phyloP scores from a whole-genome alignment of 2,888 invertebrate species.

The Sisyra terminalis region DNA sequence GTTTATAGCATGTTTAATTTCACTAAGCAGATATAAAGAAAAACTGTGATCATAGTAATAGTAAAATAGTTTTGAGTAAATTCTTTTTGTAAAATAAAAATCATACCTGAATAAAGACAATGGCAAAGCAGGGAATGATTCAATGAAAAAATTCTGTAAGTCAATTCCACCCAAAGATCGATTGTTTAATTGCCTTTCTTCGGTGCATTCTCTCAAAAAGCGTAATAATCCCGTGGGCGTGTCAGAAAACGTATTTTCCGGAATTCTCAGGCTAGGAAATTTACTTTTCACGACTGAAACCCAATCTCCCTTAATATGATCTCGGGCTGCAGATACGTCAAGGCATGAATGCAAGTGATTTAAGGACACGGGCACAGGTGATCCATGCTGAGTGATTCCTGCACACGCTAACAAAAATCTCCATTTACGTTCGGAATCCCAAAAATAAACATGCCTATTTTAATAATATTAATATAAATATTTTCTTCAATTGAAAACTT shows the following conservation, averaged over 20 bases:
- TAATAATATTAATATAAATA: not conserved
- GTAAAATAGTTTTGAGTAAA: not conserved
- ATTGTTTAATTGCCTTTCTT: constrained; percentile 8
- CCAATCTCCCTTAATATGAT: constrained; percentile 23
- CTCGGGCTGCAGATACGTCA: constrained; percentile 18
- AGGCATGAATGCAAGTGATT: constrained; percentile 20
- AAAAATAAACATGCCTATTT: constrained; percentile 22
- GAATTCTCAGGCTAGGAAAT: constrained; percentile 17
- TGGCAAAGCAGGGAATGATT: constrained; percentile 22
- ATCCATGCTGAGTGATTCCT: constrained; percentile 18
- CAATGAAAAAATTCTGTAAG: constrained; percentile 18
- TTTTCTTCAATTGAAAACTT: not conserved
- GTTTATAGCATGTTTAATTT: no score
- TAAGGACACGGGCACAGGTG: constrained; percentile 16
- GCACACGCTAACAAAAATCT: constrained; percentile 23
- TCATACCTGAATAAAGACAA: constrained; percentile 19
- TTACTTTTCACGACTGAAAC: constrained; percentile 18
- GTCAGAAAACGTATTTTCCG: constrained; percentile 16
- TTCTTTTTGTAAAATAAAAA: not conserved
- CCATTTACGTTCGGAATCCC: constrained; percentile 22
- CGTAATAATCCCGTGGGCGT: constrained; percentile 23
- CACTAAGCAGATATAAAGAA: no score
- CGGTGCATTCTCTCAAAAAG: constrained; percentile 18
- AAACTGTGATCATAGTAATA: no score
- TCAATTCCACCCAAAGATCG: constrained; percentile 12